phyloP scores from a whole-genome alignment of 2,113 vertebrate genomes.

The Petaurus breviceps region DNA sequence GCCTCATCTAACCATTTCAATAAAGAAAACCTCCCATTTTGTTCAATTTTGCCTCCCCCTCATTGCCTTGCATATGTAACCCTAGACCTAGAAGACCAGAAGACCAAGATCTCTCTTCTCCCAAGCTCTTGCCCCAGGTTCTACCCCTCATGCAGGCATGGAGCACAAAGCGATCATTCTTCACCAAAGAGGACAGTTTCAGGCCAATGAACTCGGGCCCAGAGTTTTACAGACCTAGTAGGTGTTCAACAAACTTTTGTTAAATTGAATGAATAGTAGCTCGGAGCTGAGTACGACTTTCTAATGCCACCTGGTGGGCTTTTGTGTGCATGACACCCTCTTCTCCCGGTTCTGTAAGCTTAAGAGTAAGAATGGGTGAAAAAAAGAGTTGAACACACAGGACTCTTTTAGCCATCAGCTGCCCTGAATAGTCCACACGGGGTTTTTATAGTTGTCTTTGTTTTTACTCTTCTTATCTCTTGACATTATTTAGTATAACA shows the following conservation, averaged over 20 bases:
- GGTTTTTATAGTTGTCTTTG: background rate
- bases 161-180: background rate
- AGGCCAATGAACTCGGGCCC: background rate
- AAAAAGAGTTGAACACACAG: background rate
- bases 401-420: background rate
- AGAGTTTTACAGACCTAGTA: background rate
- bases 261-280: background rate
- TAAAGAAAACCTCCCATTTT: background rate
- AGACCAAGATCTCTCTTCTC: background rate
- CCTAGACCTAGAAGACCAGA: background rate
- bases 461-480: background rate
- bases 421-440: background rate
- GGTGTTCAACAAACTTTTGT: background rate
- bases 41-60: background rate
- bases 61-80: background rate
- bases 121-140: background rate
- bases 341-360: background rate
- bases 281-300: background rate
- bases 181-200: background rate
- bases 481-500: background rate
- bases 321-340: background rate
- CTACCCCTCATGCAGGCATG: background rate
- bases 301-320: background rate
- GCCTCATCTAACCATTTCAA: background rate
- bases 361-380: background rate